Evolutionary conservation across 2,113 vertebrate species (phyloP), one percentile per base, ranked within the genome.

Genomic region (Leiothrix lutea): DNA sequence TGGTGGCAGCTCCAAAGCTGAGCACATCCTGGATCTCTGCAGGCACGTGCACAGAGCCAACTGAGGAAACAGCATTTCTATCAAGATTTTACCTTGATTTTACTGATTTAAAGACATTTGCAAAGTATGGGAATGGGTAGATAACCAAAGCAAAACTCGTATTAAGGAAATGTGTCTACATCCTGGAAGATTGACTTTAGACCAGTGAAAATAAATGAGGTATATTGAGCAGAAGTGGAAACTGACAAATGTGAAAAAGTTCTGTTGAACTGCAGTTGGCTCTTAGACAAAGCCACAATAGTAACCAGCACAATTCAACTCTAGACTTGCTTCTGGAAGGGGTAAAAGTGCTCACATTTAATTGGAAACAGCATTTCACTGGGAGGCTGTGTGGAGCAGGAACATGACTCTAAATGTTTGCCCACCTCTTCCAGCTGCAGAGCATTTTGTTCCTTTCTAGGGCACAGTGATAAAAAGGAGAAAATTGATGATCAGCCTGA

Each of bases 311-410:
- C 28, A 40, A 4, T 45, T 48, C 33, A 64, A 1, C 15, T 48
- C n/a, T 24, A 28, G 50, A 14, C 16, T 62, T 70, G 42, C 38
- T 80, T 78, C 35, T 51, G 61, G 51, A 51, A 67, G 18, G 22
- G 24, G 1, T 56, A 9, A 24, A 25, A 95, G 29, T 5, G 26
- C 15, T 78, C 38, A 56, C 7, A 5, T 47, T 62, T 62, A 45
- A 48, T 23, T 70, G 42, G 24, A 64, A 80, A 24, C 17, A 44
- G 33, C 0, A 0, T 73, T 50, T 80, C 62, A 50, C 0, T 29
- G 69, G 40, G n/a, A 61, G 44, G 9, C 15, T 75, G 44, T 4
- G 53, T 65, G 29, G 33, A 60, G 64, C 26, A 73, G 33, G 48
- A 51, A 47, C 6, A 2, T 48, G 23, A 17, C 31, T 65, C 26